Percentiles rank a stretch among this genome's conserved stretches.
These are phyloP conservation scores for Campoletis sonorensis DNA, from an alignment of 1,140 invertebrate genomes.

Conservation along the genomic window DNA sequence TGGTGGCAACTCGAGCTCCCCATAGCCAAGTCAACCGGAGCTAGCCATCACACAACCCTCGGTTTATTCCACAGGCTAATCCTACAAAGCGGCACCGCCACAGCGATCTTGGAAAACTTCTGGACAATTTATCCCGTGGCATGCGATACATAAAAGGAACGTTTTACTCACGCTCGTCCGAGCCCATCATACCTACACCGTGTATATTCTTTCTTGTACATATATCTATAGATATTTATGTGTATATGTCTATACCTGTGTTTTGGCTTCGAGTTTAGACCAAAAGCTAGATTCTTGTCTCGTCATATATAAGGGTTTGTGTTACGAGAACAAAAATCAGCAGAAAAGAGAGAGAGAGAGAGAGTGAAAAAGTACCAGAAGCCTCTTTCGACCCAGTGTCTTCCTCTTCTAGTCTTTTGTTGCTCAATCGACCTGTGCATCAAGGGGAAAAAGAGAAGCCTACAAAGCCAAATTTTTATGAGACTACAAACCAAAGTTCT, in stretches of 20 bases:
- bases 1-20: slow-evolving; percentile 45
- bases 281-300: slow-evolving; percentile 42
- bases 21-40: slow-evolving; percentile 29
- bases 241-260: slow-evolving; percentile 13
- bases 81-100: slow-evolving; percentile 52
- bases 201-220: not conserved
- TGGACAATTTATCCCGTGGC: slow-evolving; percentile 59
- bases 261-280: slow-evolving; percentile 1
- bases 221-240: not conserved
- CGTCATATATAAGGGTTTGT: not conserved
- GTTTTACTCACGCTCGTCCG: slow-evolving; percentile 53
- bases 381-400: not conserved
- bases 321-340: slow-evolving; percentile 1
- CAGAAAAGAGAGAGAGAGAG: not conserved
- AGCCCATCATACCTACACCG: slow-evolving; percentile 37
- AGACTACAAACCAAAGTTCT: not conserved
- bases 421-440: not conserved
- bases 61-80: slow-evolving; percentile 48
- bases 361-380: not conserved
- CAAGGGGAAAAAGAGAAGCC: not conserved
- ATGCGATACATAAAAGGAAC: slow-evolving; percentile 57
- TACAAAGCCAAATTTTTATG: not conserved
- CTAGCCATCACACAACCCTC: slow-evolving; percentile 11
- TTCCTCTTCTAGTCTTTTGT: slow-evolving; percentile 3
- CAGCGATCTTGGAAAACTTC: slow-evolving; percentile 54